Evolutionary conservation across 2,113 vertebrate genomes (phyloP), one percentile per base, ranked within the genome.

Genomic region (Apaloderma vittatum): DNA sequence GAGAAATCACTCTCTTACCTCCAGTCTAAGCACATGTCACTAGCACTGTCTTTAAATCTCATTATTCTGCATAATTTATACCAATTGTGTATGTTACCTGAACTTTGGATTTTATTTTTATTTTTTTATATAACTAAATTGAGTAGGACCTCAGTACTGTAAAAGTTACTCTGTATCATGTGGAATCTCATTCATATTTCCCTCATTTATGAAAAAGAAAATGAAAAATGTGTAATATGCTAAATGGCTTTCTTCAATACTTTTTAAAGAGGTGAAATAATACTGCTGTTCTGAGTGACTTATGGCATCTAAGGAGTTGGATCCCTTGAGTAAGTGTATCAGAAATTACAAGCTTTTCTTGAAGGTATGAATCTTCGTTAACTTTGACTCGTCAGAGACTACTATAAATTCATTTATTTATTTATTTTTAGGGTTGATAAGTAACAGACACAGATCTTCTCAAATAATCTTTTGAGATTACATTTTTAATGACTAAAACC

Each of bases 1-100:
- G 11, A 98, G 97, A 75, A 94, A 55, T 73, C 94, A 32, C 71
- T 79, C 94, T 48, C 14, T 97, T 40, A 49, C 65, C 26, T 85
- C 94, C 46, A 95, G 43, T 70, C 74, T 68, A 79, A 92, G 45
- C 49, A 30, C 71, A 79, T 96, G 75, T 82, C 96, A 88, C 15
- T 98, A 98, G 74, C 27, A 62, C 14, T 67, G 4, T 88, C 24
- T 83, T 80, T 92, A 61, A 52, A 8, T 87, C 21, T 54, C 22
- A 32, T 55, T 85, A 61, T 81, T 94, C 32, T 90, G 15, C 62
- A 21, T 55, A 4, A 48, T 67, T 87, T 70, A 46, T 30, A 79
- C 61, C 57, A 86, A 12, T 9, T 58, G 9, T 18, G 2, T 62
- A 0, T 79, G 24, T 73, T 88, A 66, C 30, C 70, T 93, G 61